These are phyloP conservation scores for Bombus ignitus DNA, from an alignment of 1,140 invertebrate genomes.

Conservation along the genomic window DNA sequence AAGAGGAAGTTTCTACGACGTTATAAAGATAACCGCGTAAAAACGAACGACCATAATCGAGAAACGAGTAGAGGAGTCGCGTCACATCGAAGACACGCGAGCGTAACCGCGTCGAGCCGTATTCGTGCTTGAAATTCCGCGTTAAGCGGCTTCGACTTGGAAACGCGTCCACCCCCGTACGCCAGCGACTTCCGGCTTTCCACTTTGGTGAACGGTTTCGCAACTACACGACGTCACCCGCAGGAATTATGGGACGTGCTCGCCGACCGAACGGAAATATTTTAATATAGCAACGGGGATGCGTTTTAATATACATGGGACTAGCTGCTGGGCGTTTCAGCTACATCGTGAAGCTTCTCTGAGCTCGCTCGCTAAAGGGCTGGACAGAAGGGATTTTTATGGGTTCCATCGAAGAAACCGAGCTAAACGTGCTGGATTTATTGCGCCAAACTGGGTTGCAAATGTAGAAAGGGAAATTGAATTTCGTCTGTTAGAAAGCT, in stretches of 20 bases:
- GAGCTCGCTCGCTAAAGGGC: too few relatives aligned
- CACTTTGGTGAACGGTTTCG: background rate
- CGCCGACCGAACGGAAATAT: slow-evolving; percentile 18
- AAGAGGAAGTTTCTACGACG: background rate
- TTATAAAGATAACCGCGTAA: slow-evolving; percentile 34
- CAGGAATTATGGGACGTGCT: slow-evolving; percentile 18
- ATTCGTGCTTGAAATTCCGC: slow-evolving; percentile 27
- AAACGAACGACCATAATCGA: background rate
- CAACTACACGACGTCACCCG: slow-evolving; percentile 4
- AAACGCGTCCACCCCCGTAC: too few relatives aligned
- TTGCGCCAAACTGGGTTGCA: background rate
- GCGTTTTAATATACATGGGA: slow-evolving; percentile 24
- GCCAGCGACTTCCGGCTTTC: background rate
- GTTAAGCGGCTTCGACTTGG: slow-evolving; percentile 10
- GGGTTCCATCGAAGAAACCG: background rate
- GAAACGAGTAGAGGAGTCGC: background rate
- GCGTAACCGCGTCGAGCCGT: background rate
- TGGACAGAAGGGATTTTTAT: slow-evolving; percentile 1
- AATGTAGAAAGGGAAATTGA: slow-evolving; percentile 12
- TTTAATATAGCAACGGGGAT: slow-evolving; percentile 22
- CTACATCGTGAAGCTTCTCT: background rate
- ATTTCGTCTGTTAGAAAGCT: background rate
- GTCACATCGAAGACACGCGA: background rate
- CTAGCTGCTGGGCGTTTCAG: background rate
- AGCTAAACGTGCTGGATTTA: background rate